Percentiles rank a stretch among this genome's conserved stretches.
phyloP scores from a whole-genome alignment of 2,797 vertebrate species.

The Uromys caudimaculatus region DNA sequence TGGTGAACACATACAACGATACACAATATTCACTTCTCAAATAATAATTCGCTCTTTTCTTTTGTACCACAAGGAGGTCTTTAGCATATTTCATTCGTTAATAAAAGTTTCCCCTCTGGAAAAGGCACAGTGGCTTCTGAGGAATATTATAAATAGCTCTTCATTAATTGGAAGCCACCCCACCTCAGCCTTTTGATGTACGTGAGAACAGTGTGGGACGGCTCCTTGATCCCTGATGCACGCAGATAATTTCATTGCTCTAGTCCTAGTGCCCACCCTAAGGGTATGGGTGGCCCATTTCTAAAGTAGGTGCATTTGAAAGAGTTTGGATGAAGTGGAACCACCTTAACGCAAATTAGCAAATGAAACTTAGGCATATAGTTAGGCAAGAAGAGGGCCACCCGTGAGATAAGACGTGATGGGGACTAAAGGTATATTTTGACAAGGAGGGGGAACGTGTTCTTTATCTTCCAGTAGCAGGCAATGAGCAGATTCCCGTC shows the following conservation, averaged over 20 bases:
- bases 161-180: conserved; percentile 63
- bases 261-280: conserved; percentile 42
- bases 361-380: conserved; percentile 21
- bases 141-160: conserved; percentile 75
- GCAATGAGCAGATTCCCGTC: not conserved
- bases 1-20: not conserved
- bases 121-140: conserved; percentile 67
- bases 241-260: conserved; percentile 66
- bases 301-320: conserved; percentile 64
- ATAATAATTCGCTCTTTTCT: conserved; percentile 65
- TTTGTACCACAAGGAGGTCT: conserved; percentile 55
- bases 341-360: conserved; percentile 34
- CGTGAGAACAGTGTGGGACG: conserved; percentile 44
- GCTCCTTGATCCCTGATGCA: conserved; percentile 59
- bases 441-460: not conserved
- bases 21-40: conserved; percentile 29
- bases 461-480: not conserved
- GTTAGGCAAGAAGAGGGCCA: not conserved
- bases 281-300: conserved; percentile 76
- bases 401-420: not conserved
- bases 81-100: conserved; percentile 71
- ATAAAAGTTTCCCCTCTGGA: conserved; percentile 37
- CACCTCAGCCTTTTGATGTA: conserved; percentile 56
- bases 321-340: conserved; percentile 7
- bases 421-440: not conserved